phyloP scores from a whole-genome alignment of 2,113 vertebrate genomes.

The Hippocampus zosterae region DNA sequence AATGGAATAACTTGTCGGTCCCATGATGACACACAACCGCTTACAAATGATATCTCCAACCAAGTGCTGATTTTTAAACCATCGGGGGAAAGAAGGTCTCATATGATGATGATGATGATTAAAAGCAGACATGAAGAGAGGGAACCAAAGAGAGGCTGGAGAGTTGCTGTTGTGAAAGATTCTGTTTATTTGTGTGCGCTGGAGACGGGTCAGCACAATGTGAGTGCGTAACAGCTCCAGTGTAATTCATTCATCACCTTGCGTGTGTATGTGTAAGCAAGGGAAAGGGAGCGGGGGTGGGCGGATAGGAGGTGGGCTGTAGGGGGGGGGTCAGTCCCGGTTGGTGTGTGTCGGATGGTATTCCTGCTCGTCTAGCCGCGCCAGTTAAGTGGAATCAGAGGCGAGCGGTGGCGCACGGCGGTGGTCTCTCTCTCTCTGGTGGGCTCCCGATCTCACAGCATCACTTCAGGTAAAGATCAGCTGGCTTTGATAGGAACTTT shows the following conservation, averaged over 20 bases:
- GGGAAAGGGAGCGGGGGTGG: constrained; percentile 6
- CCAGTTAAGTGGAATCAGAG: constrained; percentile 63
- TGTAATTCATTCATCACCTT: constrained; percentile 51
- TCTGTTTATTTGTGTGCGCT: constrained; percentile 31
- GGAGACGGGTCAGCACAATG: constrained; percentile 41
- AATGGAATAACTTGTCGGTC: background rate
- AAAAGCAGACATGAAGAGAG: constrained; percentile 24
- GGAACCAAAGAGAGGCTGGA: constrained; percentile 12
- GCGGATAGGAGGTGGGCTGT: too few relatives aligned
- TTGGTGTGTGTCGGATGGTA: constrained; percentile 53
- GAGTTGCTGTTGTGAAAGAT: constrained; percentile 46
- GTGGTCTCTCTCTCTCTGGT: constrained; percentile 43
- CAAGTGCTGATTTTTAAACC: background rate
- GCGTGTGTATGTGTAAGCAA: constrained; percentile 19
- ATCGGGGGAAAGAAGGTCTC: background rate
- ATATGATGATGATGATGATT: constrained; percentile 30
- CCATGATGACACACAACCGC: background rate
- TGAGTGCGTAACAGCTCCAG: constrained; percentile 20
- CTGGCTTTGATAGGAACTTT: constrained; percentile 3
- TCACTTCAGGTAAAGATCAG: background rate
- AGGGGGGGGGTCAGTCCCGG: constrained; percentile 1
- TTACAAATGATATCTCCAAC: background rate
- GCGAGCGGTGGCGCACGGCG: constrained; percentile 46
- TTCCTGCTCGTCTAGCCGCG: constrained; percentile 59
- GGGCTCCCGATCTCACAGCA: background rate